Percentiles rank a stretch among this genome's conserved stretches.
phyloP scores from a whole-genome alignment of 1,140 invertebrate genomes.

The Diorhabda sublineata region DNA sequence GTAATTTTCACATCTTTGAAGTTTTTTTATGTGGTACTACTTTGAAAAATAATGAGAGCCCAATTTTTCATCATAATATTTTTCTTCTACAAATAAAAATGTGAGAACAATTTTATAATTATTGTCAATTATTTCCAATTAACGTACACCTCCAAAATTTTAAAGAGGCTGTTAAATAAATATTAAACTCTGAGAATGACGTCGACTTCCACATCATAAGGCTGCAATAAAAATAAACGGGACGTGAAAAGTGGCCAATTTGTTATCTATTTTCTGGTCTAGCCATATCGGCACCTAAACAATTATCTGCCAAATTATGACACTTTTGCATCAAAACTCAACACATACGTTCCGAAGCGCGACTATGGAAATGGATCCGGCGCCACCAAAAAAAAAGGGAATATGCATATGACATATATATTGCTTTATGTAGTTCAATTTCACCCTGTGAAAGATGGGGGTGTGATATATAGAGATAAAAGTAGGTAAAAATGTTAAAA shows the following conservation, averaged over 20 bases:
- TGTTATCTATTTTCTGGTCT: conserved; percentile 29
- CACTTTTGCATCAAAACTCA: conserved; percentile 24
- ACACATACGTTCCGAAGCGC: conserved; percentile 9
- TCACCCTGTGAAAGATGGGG: conserved; percentile 10
- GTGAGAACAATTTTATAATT: too few relatives aligned
- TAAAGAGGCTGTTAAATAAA: too few relatives aligned
- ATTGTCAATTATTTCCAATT: too few relatives aligned
- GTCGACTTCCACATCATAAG: background rate
- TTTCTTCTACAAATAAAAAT: too few relatives aligned
- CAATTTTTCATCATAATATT: too few relatives aligned
- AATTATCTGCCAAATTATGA: conserved; percentile 37
- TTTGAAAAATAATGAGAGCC: too few relatives aligned
- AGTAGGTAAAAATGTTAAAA: too few relatives aligned
- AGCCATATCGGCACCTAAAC: conserved; percentile 29
- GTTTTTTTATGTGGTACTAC: too few relatives aligned
- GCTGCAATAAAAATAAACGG: background rate
- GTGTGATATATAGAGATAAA: background rate
- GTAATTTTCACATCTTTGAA: too few relatives aligned
- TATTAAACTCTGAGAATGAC: too few relatives aligned
- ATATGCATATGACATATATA: conserved; percentile 20
- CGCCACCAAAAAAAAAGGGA: conserved; percentile 20
- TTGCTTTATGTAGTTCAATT: conserved; percentile 19
- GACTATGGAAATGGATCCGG: conserved; percentile 17
- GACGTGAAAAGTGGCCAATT: conserved; percentile 31
- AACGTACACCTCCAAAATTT: too few relatives aligned